Evolutionary conservation across 2,113 vertebrate species (phyloP), one percentile per base, ranked within the genome.

Genomic region (Pungitius pungitius): DNA sequence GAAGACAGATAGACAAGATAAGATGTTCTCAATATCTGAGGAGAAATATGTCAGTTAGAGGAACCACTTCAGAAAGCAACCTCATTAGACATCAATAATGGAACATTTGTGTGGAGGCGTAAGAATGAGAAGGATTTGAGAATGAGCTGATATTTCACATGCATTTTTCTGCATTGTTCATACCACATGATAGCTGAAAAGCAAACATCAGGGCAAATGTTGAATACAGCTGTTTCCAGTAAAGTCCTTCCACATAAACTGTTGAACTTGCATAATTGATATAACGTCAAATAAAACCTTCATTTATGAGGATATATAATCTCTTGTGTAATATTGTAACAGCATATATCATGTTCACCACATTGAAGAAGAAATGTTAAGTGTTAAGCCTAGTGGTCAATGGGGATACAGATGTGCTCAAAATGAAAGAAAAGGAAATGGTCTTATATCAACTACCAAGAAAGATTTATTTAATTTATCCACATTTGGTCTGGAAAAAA

Each of bases 391-490:
- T n/a, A n/a, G n/a, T n/a, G n/a, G n/a, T n/a, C n/a, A n/a, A n/a
- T n/a, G n/a, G n/a, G n/a, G n/a, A n/a, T n/a, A n/a, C n/a, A 69
- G 75, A 77, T 4, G 1, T 62, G 59, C 73, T 57, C 11, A n/a
- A 66, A 59, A 81, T 42, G 40, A 67, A 75, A 73, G 39, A 74
- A 85, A 81, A 73, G 66, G 56, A 56, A 77, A 74, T 60, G 78
- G 80, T 81, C 73, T 80, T 85, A 66, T 78, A 73, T 79, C 79
- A 81, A 78, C 84, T 80, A 84, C 64, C 73, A 89, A 81, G 73
- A 66, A 80, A 75, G 77, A 86, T 79, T 78, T 87, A 89, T 87
- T 77, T 84, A 77, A 75, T 85, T 72, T 80, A 88, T 88, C 73
- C 78, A 87, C 84, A 86, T 87, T 73, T 77, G 85, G 85, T 77